Percentiles rank a stretch among this genome's conserved stretches.
These are phyloP conservation scores for Sinella curviseta DNA, from an alignment of 1,140 invertebrate genomes.

Conservation along the genomic window DNA sequence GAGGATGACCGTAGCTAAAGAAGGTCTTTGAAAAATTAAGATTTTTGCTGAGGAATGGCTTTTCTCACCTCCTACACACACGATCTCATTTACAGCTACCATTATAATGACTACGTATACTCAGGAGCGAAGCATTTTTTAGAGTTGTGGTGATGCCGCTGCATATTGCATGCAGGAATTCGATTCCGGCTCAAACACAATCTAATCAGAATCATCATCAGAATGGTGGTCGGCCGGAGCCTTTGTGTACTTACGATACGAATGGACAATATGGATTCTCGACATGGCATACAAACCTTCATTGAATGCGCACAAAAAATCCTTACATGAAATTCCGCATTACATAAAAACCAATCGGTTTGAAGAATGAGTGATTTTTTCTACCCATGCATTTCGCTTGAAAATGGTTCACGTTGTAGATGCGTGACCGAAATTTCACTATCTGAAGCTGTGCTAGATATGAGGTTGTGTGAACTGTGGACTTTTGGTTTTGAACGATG, in stretches of 20 bases:
- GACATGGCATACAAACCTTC: too few relatives aligned
- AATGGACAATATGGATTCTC: too few relatives aligned
- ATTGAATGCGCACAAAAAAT: too few relatives aligned
- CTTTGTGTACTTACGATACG: slow-evolving; percentile 7
- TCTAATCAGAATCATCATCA: not conserved
- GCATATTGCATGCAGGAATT: not conserved
- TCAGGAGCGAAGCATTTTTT: too few relatives aligned
- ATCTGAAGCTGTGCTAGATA: not conserved
- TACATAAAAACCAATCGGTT: too few relatives aligned
- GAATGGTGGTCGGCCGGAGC: not conserved
- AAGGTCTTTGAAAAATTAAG: too few relatives aligned
- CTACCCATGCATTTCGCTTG: not conserved
- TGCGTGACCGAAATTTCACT: slow-evolving; percentile 23
- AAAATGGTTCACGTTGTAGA: not conserved
- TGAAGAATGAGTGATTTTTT: slow-evolving; percentile 2
- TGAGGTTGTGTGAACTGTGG: not conserved
- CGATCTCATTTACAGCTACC: slow-evolving; percentile 9
- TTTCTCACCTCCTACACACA: slow-evolving; percentile 18
- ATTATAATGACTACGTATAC: not conserved
- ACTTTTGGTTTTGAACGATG: not conserved
- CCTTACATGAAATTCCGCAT: too few relatives aligned
- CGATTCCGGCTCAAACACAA: not conserved
- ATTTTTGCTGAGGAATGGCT: too few relatives aligned
- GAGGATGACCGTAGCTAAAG: not conserved
- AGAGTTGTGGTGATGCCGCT: too few relatives aligned